phyloP scores from a whole-genome alignment of 2,113 vertebrate species.

The Vidua chalybeata region DNA sequence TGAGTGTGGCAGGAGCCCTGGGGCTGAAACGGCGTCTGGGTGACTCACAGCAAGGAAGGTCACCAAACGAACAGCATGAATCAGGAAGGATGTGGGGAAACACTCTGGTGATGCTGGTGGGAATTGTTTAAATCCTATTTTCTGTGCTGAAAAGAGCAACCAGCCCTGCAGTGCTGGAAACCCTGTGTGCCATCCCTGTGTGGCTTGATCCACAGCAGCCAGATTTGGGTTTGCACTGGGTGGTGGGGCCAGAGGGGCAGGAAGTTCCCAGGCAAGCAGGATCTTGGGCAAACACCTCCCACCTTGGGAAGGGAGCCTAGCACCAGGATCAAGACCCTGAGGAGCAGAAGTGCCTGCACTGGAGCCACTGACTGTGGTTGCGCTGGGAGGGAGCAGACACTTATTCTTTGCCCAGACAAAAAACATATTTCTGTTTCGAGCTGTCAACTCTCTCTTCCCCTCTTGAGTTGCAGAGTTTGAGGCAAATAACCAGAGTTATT shows the following conservation, averaged over 20 bases:
- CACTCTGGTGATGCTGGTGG: accelerated
- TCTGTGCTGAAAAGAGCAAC: not conserved
- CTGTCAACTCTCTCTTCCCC: not conserved
- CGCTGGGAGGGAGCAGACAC: accelerated
- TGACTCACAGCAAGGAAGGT: not conserved
- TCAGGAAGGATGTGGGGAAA: not conserved
- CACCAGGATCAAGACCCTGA: accelerated
- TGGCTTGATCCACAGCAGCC: accelerated
- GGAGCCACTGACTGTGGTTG: not conserved
- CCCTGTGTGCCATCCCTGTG: too few relatives aligned
- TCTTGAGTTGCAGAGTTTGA: not conserved
- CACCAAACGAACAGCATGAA: not conserved
- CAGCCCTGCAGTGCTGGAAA: not conserved
- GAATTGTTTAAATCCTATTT: not conserved
- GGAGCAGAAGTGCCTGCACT: not conserved
- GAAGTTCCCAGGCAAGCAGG: not conserved
- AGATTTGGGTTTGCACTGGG: not conserved
- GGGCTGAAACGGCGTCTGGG: accelerated
- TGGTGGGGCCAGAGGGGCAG: not conserved
- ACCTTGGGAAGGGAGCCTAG: not conserved
- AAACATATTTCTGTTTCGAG: not conserved
- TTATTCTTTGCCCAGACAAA: not conserved
- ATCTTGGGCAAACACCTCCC: not conserved
- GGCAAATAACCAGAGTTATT: not conserved
- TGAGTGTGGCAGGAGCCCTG: not conserved